These are phyloP conservation scores for Callipepla californica DNA, from an alignment of 2,113 vertebrate genomes.

Conservation along the genomic window DNA sequence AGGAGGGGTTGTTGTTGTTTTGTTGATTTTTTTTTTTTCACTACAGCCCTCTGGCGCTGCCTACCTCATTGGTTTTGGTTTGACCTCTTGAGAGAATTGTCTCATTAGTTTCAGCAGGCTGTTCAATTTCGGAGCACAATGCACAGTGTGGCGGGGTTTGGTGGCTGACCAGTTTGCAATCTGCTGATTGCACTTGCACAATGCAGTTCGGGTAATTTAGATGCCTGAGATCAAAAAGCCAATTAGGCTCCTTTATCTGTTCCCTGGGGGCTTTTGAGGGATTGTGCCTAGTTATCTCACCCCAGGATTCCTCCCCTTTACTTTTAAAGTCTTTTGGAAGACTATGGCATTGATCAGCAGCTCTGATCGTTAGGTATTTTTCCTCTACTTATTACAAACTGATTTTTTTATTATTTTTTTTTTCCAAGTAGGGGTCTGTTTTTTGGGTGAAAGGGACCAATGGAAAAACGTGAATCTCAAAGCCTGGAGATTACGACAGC, in stretches of 20 bases:
- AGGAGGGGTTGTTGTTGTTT: background rate
- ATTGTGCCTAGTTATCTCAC: background rate
- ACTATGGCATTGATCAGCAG: background rate
- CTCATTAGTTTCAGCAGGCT: conserved; percentile 12
- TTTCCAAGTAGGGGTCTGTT: background rate
- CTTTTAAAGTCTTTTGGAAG: conserved; percentile 9
- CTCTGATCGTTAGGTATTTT: background rate
- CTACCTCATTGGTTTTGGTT: background rate
- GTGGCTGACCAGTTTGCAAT: conserved; percentile 11
- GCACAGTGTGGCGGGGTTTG: background rate
- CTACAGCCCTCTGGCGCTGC: conserved; percentile 19
- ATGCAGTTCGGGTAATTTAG: background rate
- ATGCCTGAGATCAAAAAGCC: background rate
- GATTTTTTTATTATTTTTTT: background rate
- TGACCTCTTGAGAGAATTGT: conserved; percentile 46
- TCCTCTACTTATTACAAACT: background rate
- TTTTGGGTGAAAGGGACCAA: background rate
- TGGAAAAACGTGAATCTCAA: background rate
- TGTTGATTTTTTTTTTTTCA: conserved; percentile 25
- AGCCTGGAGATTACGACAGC: background rate
- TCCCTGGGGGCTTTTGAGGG: conserved; percentile 2
- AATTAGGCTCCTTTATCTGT: conserved; percentile 36
- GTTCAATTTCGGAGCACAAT: conserved; percentile 38
- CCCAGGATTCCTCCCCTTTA: background rate
- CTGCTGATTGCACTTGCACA: conserved; percentile 11